Evolutionary conservation across 2,797 vertebrate species (phyloP), one percentile per base, ranked within the genome.

Genomic region (Hippocampus kuda): DNA sequence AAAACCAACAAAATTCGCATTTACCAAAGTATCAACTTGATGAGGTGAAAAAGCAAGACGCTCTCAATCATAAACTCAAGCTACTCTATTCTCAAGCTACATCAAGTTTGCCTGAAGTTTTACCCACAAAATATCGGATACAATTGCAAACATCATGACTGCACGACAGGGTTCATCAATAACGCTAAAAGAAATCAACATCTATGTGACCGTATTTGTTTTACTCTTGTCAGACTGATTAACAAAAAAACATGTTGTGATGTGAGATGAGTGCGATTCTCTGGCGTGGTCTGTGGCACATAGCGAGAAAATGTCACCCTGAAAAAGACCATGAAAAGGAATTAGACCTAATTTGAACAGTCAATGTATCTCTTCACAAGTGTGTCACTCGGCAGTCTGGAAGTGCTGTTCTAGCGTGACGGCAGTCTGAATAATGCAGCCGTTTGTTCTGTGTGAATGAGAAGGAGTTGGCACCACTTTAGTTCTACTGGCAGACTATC

Each of bases 381-480:
- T 77, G 68, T 77, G 76, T 66, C 74, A 77, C 79, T 75, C 68
- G 42, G 78, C 57, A 41, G 80, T 68, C 77, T 79, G 83, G 83
- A 81, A 73, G 72, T 63, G 76, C 7, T 66, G 77, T 79, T 72
- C 63, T 65, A 22, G 68, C 38, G 78, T 79, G 79, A 84, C 82
- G 81, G 77, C 76, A 85, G 86, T 67, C 69, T 79, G 74, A 85
- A 90, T 88, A 91, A 90, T 86, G 77, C 81, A 77, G 75, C 53
- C 73, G 44, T 81, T 86, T 90, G 85, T 89, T 87, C 77, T 72
- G 72, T 78, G 53, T 79, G 73, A 82, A 85, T 86, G 78, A 89
- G 87, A 83, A 83, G 72, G 68, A 86, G 79, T 77, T 90, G 88
- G 88, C 88, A 83, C 65, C 6, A 20, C 60, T 53, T 75, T 66